A percentile compares a stretch with the other conserved stretches of the same genome.
Conservation (phyloP, 2,888 invertebrate species). For the Hemistola chrysoprasaria region DNA sequence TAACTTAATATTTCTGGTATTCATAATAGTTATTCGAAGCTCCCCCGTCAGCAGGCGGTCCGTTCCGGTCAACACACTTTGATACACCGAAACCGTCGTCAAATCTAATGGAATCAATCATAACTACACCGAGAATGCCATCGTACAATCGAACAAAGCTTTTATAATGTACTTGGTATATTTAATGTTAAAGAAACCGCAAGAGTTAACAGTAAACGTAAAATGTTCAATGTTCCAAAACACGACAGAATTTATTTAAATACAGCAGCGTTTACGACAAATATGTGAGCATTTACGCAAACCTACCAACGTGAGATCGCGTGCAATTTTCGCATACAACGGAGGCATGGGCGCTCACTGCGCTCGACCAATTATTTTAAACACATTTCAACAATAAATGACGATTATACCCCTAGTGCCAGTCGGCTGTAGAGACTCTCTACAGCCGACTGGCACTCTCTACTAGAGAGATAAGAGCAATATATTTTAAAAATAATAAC, state of each 20-base stretch:
- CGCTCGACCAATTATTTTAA: conserved; percentile 78
- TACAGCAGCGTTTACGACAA: conserved; percentile 64
- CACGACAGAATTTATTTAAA: conserved; percentile 52
- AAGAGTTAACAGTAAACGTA: conserved; percentile 48
- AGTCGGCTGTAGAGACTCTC: conserved; percentile 63
- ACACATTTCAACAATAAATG: conserved; percentile 81
- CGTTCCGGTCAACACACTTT: conserved; percentile 68
- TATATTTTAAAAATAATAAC: conserved; percentile 55
- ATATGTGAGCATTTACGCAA: conserved; percentile 79
- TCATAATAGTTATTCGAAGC: conserved; percentile 46
- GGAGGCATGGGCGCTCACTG: conserved; percentile 67
- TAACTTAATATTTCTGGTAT: conserved; percentile 37
- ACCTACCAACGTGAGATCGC: conserved; percentile 66
- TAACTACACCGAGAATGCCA: conserved; percentile 59
- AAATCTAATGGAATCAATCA: conserved; percentile 75
- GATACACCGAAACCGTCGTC: conserved; percentile 71
- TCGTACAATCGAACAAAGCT: conserved; percentile 32
- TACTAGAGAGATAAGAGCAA: conserved; percentile 69
- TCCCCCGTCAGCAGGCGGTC: conserved; percentile 69
- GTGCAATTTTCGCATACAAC: conserved; percentile 74
- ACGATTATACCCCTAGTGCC: too few species aligned
- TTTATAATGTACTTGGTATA: conserved; percentile 19
- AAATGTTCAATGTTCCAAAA: conserved; percentile 33
- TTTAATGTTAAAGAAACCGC: too few species aligned
- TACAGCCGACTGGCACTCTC: too few species aligned